These are phyloP conservation scores for Drosophila auraria DNA, from an alignment of 1,140 invertebrate species.

Conservation along the genomic window DNA sequence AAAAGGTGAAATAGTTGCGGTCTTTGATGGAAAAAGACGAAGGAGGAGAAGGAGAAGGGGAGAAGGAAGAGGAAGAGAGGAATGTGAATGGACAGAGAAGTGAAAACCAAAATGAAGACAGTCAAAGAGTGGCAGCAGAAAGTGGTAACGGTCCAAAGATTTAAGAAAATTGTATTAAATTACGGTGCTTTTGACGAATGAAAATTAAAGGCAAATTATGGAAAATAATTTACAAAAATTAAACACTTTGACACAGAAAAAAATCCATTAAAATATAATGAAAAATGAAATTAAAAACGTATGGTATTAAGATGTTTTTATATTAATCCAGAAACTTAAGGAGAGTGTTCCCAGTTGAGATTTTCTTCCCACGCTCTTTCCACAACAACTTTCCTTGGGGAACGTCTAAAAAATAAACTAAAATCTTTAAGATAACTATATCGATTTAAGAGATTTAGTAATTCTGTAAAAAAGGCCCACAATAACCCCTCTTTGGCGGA, in stretches of 20 bases:
- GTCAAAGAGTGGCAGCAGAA: neutral
- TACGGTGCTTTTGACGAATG: neutral
- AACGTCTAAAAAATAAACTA: neutral
- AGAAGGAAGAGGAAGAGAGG: neutral
- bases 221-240: neutral
- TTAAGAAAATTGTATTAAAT: constrained; percentile 17
- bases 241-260: neutral
- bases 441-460: no score
- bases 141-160: constrained; percentile 26
- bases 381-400: no score
- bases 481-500: constrained; percentile 1
- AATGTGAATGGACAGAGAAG: neutral
- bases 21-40: constrained; percentile 6
- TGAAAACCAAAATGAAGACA: neutral
- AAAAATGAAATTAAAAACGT: neutral
- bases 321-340: no score
- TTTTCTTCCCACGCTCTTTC: no score
- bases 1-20: constrained; percentile 62
- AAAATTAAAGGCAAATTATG: neutral
- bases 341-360: neutral
- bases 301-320: no score
- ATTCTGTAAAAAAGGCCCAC: neutral
- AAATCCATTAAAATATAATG: neutral
- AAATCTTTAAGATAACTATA: neutral
- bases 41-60: neutral